phyloP scores from a whole-genome alignment of 2,113 vertebrate genomes.

The Stegastes partitus region DNA sequence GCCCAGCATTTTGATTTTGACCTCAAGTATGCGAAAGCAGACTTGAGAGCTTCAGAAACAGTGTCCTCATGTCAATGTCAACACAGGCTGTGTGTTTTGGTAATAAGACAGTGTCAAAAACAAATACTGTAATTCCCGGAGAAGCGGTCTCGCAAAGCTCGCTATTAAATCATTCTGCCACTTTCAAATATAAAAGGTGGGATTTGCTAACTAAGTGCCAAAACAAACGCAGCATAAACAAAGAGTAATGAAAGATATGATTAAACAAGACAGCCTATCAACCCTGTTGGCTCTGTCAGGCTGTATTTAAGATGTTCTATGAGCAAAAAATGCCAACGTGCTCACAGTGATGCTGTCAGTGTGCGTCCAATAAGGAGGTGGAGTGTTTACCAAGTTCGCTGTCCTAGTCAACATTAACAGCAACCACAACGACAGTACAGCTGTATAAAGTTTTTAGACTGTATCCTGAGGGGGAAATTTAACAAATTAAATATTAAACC shows the following conservation, averaged over 20 bases:
- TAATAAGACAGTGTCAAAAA: neutral
- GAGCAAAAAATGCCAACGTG: neutral
- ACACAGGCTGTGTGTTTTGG: neutral
- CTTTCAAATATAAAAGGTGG: neutral
- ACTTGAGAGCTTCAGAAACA: neutral
- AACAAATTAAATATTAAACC: no score
- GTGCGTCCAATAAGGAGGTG: neutral
- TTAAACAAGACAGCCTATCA: neutral
- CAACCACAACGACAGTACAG: no score
- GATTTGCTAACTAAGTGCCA: neutral
- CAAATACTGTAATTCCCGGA: neutral
- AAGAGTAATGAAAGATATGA: neutral
- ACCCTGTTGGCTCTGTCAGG: neutral
- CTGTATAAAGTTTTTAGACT: no score
- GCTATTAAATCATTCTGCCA: conserved; percentile 6
- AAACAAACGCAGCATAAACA: neutral
- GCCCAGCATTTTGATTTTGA: neutral
- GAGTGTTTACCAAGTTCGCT: neutral
- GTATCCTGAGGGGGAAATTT: no score
- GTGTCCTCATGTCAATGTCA: neutral
- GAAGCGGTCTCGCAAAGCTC: neutral
- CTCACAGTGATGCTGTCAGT: neutral
- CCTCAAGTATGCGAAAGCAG: neutral
- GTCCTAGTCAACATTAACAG: no score
- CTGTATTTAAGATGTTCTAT: neutral